phyloP scores from a whole-genome alignment of 2,113 vertebrate species.

The Paradisaea rubra region DNA sequence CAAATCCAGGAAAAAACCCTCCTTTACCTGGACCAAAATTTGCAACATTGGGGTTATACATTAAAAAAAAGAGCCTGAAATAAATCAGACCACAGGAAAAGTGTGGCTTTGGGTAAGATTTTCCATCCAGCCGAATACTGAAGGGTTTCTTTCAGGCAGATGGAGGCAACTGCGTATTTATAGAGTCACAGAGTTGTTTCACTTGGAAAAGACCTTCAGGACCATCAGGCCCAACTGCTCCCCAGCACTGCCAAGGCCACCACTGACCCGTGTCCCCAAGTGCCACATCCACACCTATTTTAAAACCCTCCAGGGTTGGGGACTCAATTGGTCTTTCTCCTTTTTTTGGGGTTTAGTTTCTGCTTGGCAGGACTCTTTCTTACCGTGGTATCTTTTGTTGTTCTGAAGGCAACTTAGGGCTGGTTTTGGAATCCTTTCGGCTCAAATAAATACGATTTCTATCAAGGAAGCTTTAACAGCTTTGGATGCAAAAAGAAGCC shows the following conservation, averaged over 20 bases:
- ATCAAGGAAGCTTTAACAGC: background rate
- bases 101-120: background rate
- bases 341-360: background rate
- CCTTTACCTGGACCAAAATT: background rate
- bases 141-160: background rate
- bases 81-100: background rate
- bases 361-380: background rate
- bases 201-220: background rate
- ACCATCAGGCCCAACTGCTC: background rate
- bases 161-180: background rate
- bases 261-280: background rate
- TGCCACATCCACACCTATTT: background rate
- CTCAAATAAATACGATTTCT: background rate
- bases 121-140: background rate
- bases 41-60: rapidly evolving
- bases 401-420: background rate
- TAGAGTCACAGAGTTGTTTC: background rate
- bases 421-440: background rate
- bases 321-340: background rate
- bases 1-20: background rate
- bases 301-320: background rate
- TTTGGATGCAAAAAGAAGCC: background rate
- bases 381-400: background rate
- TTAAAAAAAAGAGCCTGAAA: background rate
- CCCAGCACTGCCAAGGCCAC: background rate